Evolutionary conservation across 1,140 invertebrate genomes (phyloP), one percentile per base, ranked within the genome.

Genomic region (Euura saliciscinereae): DNA sequence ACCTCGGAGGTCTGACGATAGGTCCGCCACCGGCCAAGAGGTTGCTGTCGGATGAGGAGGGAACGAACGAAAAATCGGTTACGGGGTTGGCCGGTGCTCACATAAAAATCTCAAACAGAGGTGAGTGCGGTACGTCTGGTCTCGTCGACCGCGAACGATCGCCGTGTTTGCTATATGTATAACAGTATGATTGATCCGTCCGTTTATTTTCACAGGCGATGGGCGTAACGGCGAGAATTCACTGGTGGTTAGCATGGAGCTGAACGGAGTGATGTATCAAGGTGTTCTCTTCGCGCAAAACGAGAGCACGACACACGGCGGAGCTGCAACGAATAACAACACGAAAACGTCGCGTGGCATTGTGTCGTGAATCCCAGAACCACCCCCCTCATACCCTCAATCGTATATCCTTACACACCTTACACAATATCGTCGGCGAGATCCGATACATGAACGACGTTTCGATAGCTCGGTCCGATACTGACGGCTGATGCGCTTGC

Each of bases 221-320:
- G 89, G 91, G 43, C 88, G 85, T 73, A 93, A 94, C 74, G 92
- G 93, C 3, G 95, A 97, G 79, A 95, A 93, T 81, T 97, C 97
- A 13, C 87, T 99, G 65, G 93, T 96, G 45, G 97, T 99, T 4
- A 97, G 95, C 78, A 97, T 99, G 92, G 97, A 99, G 85, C 91
- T 99, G 64, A 99, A 99, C 83, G 98, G 98, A 46, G 92, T 95
- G 11, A 93, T 93, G 80, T 98, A 97, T 81, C 93, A 96, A 87
- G 96, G 96, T 8, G 92, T 97, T 10, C 88, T 97, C 2, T 95
- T 96, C 85, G 94, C 95, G 65, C 92, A 94, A 83, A 85, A 82
- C 3, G 80, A 87, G 2, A 86, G 73, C 28, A 78, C 72, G 43
- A 74, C 44, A 73, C 78, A 73, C 72, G 7, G 69, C 43, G 78